Base-by-base conservation (phyloP, 2,888 invertebrate species). In the Catocala sponsa region DNA sequence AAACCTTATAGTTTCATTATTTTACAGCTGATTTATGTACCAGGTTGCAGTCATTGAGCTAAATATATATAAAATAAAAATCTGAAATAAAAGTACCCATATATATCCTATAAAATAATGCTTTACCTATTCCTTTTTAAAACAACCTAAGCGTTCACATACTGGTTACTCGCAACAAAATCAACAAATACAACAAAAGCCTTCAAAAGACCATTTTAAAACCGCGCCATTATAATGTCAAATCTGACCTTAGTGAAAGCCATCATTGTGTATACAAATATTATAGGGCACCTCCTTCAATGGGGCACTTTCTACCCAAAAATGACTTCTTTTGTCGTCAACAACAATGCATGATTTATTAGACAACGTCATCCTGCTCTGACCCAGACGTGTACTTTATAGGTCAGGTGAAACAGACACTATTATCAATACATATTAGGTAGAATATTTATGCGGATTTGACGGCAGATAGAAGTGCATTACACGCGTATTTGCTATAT, bases 311-410 rank as follows among this genome's bases (percentile, higher is more conserved):
- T 90, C 84, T 84, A 83, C 75, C 85, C 84, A 88, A 91, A 92
- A 91, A 88, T 91, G 91, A 90, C 91, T 91, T 91, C 92, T 91
- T 88, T 93, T 93, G 93, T 92, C 76, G 82, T 65, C 71, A 56
- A 70, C 85, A 89, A 93, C 92, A 92, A 93, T 90, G 84, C 88
- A 87, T 91, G 92, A 93, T 92, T 92, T 90, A 91, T 76, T 66
- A 76, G 75, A 59, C 76, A 65, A 62, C 82, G 74, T 70, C 76
- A 73, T 79, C 70, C 54, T 71, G 67, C 70, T 72, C 60, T 78
- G 84, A 79, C 86, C 84, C 79, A 60, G 76, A 75, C 70, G 67
- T 74, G 72, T 73, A 69, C 65, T 74, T 77, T 74, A 64, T 71
- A 74, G 33, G 43, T 47, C 13, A 47, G 32, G 4, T 52, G 9